Percentiles rank a stretch among this genome's conserved stretches.
Evolutionary conservation across 92 coral and sea anemone species (phyloP).

Genomic region (Palythoa grandiflora): DNA sequence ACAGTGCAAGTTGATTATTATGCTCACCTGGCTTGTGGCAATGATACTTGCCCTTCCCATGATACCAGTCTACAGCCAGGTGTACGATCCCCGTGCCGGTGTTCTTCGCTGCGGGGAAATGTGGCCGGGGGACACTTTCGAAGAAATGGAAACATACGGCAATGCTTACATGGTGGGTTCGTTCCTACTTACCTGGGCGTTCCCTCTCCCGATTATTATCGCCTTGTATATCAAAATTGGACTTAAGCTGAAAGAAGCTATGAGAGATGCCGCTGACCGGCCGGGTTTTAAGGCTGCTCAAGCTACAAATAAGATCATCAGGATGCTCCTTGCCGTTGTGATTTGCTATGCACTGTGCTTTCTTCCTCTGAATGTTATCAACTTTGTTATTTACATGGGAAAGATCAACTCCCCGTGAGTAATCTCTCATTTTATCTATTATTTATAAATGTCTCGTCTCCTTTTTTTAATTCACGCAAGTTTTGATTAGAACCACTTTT

Average conservation of each 20-base stretch:
- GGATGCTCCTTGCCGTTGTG: conserved; percentile 92
- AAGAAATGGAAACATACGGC: neutral
- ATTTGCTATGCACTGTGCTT: conserved; percentile 92
- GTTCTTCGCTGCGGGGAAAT: conserved; percentile 59
- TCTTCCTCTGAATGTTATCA: conserved; percentile 82
- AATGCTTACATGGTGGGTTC: conserved; percentile 68
- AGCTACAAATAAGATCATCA: conserved; percentile 81
- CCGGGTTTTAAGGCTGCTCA: conserved; percentile 95
- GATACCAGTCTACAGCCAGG: conserved; percentile 72
- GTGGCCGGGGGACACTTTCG: conserved; percentile 67
- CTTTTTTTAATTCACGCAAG: too few relatives aligned
- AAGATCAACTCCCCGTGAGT: conserved; percentile 57
- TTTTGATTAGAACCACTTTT: too few relatives aligned
- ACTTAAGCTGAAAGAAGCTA: conserved; percentile 85
- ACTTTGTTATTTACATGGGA: conserved; percentile 73
- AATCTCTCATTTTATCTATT: neutral
- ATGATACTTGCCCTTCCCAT: conserved; percentile 91
- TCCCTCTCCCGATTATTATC: conserved; percentile 89
- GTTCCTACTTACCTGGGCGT: conserved; percentile 89
- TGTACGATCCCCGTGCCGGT: neutral
- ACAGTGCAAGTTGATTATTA: conserved; percentile 82
- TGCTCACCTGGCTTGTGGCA: conserved; percentile 93
- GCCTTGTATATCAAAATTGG: conserved; percentile 85
- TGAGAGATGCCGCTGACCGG: conserved; percentile 94
- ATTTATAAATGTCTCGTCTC: neutral